A percentile compares a stretch with the other conserved stretches of the same genome.
Conservation (phyloP, 37 sponge, comb jelly and placozoan species). For the Ephydatia muelleri region DNA sequence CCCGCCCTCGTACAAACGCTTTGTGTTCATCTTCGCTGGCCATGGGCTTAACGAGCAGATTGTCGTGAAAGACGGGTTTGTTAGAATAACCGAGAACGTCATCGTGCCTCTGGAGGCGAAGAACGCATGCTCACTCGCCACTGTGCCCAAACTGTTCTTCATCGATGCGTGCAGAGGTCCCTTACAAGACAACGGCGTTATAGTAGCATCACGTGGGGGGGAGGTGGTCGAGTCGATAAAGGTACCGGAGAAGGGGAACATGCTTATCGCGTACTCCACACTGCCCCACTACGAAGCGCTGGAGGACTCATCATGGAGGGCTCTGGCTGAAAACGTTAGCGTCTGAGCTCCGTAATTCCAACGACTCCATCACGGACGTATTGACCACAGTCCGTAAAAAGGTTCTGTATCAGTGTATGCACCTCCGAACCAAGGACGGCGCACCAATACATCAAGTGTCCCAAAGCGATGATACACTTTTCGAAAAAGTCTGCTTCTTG, state of each 20-base stretch:
- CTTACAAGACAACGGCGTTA: not conserved
- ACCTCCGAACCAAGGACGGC: not conserved
- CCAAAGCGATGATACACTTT: not conserved
- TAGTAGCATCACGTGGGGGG: conserved; percentile 17
- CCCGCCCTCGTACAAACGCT: conserved; percentile 26
- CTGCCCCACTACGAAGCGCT: conserved; percentile 20
- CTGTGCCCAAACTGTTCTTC: conserved; percentile 42
- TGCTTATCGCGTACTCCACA: conserved; percentile 31
- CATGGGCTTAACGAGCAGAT: conserved; percentile 19
- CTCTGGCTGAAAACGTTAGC: conserved; percentile 27
- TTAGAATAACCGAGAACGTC: not conserved
- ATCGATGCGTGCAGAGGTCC: conserved; percentile 49
- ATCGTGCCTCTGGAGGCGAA: not conserved
- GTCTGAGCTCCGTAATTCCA: not conserved
- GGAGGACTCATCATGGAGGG: conserved; percentile 51
- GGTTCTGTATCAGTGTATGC: not conserved
- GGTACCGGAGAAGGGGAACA: conserved; percentile 6
- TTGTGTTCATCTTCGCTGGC: conserved; percentile 62
- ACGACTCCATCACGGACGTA: conserved; percentile 2
- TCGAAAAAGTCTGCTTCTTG: not conserved
- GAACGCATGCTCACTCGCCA: not conserved
- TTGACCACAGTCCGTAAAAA: conserved; percentile 16
- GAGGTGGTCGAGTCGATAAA: not conserved
- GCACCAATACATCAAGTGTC: conserved; percentile 1
- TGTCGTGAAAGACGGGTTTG: conserved; percentile 10